Conservation (phyloP, 2,113 vertebrate genomes). For the Gorsachius goisagi region DNA sequence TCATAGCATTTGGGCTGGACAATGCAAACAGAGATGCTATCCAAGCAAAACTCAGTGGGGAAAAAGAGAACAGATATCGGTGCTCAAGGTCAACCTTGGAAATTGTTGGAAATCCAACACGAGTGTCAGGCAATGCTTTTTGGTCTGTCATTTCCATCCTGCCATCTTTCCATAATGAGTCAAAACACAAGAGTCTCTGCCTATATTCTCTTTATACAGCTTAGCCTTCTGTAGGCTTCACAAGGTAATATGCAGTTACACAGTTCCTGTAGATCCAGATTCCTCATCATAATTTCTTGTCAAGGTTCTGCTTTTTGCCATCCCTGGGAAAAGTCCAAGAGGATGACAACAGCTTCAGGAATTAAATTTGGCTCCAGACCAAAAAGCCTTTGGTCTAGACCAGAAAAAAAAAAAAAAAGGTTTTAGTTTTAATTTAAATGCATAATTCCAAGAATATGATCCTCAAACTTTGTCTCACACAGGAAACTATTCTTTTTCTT, state of each 20-base stretch:
- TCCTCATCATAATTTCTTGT: neutral
- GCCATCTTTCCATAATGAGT: neutral
- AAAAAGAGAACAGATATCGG: neutral
- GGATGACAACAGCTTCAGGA: neutral
- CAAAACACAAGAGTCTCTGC: neutral
- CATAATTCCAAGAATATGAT: neutral
- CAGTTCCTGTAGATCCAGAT: neutral
- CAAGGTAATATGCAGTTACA: neutral
- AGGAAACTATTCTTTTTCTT: neutral
- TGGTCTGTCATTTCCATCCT: neutral
- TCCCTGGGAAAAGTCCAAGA: neutral
- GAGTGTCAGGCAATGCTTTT: neutral
- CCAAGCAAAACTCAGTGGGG: neutral
- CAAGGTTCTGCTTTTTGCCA: neutral
- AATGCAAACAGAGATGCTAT: neutral
- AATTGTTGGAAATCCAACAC: neutral
- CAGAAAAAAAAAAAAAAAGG: neutral
- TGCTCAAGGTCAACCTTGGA: neutral
- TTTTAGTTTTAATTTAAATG: neutral
- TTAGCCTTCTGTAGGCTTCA: neutral
- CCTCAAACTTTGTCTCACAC: neutral
- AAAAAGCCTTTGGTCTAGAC: neutral
- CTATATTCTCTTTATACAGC: neutral
- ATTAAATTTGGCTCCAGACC: neutral
- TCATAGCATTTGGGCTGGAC: neutral